phyloP scores from a whole-genome alignment of 1,140 invertebrate genomes.

The Ephestia elutella region DNA sequence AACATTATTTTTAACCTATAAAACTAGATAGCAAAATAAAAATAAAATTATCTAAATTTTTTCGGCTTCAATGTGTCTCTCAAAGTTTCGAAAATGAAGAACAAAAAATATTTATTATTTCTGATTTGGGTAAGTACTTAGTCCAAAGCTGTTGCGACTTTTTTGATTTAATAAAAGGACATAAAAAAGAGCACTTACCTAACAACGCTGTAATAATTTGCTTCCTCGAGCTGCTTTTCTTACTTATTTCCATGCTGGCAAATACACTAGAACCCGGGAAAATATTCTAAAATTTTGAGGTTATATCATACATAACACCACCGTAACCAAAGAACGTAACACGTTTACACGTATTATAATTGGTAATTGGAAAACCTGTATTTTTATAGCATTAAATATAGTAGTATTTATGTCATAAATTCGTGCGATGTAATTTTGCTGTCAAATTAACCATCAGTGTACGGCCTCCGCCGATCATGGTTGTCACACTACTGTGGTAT shows the following conservation, averaged over 20 bases:
- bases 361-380: neutral
- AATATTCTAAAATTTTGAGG: neutral
- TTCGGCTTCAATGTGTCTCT: no score
- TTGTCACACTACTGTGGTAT: neutral
- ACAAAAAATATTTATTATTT: no score
- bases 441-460: neutral
- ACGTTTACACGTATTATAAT: no score
- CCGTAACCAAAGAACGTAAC: no score
- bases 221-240: constrained; percentile 21
- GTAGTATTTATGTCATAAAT: neutral
- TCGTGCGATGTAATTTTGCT: neutral
- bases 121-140: no score
- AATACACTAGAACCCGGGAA: neutral
- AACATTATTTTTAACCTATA: no score
- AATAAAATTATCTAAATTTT: no score
- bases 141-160: no score
- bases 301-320: neutral
- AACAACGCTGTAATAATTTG: constrained; percentile 35
- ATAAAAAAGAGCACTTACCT: constrained; percentile 21
- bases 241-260: neutral
- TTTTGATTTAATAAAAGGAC: neutral
- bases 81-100: no score
- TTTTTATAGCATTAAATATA: no score
- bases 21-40: no score
- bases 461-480: neutral